Conservation (phyloP, 2,113 vertebrate species). For the Phaetusa simplex region DNA sequence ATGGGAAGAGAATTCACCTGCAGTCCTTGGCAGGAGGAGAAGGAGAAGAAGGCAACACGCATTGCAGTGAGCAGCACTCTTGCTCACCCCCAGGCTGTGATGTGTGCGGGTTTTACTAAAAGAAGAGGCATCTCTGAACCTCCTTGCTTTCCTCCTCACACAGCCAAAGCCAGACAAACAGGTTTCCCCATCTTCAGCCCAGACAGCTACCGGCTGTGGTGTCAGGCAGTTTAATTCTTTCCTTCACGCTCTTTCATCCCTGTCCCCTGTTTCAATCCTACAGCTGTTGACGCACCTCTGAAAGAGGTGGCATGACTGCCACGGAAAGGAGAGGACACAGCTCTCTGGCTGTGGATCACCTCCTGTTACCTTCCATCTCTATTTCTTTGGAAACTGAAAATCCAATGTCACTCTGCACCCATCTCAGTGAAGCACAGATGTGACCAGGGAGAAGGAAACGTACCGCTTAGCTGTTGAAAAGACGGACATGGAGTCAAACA, state of each 20-base stretch:
- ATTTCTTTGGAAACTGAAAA: background rate
- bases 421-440: background rate
- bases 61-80: fast-evolving
- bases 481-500: background rate
- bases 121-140: background rate
- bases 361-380: background rate
- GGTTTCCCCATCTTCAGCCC: background rate
- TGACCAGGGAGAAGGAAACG: background rate
- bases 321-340: background rate
- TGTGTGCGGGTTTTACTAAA: background rate
- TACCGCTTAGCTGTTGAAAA: background rate
- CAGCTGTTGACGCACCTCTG: background rate
- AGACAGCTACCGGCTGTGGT: background rate
- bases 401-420: background rate
- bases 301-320: background rate
- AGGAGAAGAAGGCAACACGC: background rate
- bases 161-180: conserved; percentile 7
- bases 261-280: background rate
- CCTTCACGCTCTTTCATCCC: background rate
- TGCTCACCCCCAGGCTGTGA: fast-evolving
- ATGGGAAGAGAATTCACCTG: background rate
- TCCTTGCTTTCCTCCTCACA: background rate
- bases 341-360: background rate
- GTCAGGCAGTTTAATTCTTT: background rate
- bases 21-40: background rate